Evolutionary conservation across 2,113 vertebrate species (phyloP).

Genomic region (Aspiorhynchus laticeps): DNA sequence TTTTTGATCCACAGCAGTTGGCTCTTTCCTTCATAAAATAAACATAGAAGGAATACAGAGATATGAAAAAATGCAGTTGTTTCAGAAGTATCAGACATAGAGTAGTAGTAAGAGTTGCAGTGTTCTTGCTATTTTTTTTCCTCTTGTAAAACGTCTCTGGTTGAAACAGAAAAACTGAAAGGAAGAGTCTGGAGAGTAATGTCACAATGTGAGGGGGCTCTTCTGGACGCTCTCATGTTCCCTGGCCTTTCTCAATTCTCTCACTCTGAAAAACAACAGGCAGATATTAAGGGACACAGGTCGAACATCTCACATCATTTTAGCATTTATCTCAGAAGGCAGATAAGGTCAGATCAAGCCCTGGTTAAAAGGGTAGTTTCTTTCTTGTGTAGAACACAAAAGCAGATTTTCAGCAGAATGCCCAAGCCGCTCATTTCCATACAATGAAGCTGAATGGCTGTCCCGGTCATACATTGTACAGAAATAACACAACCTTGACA

Average conservation of each 20-base stretch:
- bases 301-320: constrained; percentile 35
- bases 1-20: constrained; percentile 68
- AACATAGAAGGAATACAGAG: constrained; percentile 74
- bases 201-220: constrained; percentile 97
- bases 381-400: background rate
- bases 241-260: constrained; percentile 99
- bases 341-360: constrained; percentile 1
- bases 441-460: background rate
- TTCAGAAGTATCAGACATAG: constrained; percentile 71
- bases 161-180: constrained; percentile 90
- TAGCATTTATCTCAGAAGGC: constrained; percentile 3
- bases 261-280: constrained; percentile 89
- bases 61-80: constrained; percentile 72
- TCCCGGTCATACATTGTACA: background rate
- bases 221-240: constrained; percentile 96
- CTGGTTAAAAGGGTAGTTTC: background rate
- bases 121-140: constrained; percentile 76
- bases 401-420: constrained; percentile 7
- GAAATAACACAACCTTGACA: background rate
- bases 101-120: constrained; percentile 80
- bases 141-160: constrained; percentile 94
- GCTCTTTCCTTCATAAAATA: constrained; percentile 70
- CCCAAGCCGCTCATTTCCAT: background rate
- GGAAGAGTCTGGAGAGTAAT: constrained; percentile 95
- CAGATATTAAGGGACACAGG: constrained; percentile 60